Evolutionary conservation across 2,113 vertebrate genomes (phyloP).

Genomic region (Empidonax traillii): DNA sequence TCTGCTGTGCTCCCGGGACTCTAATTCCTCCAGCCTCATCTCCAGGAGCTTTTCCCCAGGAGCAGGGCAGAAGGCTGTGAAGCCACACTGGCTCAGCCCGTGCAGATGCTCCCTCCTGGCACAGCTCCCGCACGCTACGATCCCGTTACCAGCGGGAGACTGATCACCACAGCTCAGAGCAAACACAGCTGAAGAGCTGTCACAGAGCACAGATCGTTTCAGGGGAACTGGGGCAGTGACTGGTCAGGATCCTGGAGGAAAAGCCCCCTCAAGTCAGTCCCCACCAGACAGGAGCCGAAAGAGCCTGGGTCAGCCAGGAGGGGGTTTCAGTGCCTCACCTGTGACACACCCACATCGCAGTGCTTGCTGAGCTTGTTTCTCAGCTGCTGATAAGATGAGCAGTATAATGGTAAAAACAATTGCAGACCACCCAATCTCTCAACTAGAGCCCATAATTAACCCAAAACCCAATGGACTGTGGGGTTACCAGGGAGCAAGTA

Average conservation of each 20-base stretch:
- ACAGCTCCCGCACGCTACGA: fast-evolving
- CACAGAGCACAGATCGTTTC: fast-evolving
- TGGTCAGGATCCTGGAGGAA: neutral
- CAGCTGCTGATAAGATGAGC: neutral
- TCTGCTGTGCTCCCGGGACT: fast-evolving
- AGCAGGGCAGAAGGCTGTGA: neutral
- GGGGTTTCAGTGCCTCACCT: neutral
- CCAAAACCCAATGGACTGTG: neutral
- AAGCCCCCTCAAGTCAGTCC: neutral
- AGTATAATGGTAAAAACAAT: neutral
- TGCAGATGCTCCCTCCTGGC: neutral
- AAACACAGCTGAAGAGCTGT: neutral
- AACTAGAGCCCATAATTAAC: neutral
- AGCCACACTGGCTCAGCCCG: neutral
- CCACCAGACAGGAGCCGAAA: fast-evolving
- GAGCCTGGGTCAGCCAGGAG: neutral
- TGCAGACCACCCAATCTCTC: neutral
- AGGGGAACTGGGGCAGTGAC: neutral
- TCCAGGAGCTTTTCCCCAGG: neutral
- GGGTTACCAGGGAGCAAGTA: neutral
- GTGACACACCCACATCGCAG: neutral
- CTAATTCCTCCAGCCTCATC: neutral
- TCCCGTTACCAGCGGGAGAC: neutral
- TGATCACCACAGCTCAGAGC: neutral
- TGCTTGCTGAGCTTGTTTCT: neutral